These are phyloP conservation scores for Lytechinus variegatus DNA, from an alignment of 35 echinoderm and acorn worm species.

Conservation along the genomic window DNA sequence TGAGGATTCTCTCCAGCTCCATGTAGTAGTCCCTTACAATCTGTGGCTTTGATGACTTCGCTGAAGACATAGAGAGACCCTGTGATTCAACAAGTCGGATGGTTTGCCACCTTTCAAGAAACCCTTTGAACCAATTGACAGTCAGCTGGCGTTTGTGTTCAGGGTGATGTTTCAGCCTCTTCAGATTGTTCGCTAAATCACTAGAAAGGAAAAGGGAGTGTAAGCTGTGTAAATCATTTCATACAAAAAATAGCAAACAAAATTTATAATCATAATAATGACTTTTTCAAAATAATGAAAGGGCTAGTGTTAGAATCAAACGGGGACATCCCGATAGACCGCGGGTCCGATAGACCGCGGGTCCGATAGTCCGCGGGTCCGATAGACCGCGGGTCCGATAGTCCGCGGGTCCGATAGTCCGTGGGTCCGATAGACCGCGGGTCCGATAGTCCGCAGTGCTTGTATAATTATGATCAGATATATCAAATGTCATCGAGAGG, in stretches of 20 bases:
- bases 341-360: too few species aligned
- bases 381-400: too few species aligned
- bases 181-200: constrained; percentile 29
- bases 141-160: background rate
- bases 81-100: constrained; percentile 36
- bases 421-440: too few species aligned
- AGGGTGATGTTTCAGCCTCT: background rate
- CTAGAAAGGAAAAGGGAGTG: too few species aligned
- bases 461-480: too few species aligned
- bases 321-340: too few species aligned
- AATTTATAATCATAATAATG: background rate
- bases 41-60: constrained; percentile 22
- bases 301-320: background rate
- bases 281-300: background rate
- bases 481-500: too few species aligned
- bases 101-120: constrained; percentile 52
- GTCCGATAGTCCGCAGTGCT: too few species aligned
- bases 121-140: constrained; percentile 40
- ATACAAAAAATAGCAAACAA: background rate
- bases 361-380: too few species aligned
- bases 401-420: too few species aligned
- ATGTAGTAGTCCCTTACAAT: constrained; percentile 44
- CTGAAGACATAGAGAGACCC: constrained; percentile 11
- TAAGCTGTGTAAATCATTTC: background rate
- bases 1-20: constrained; percentile 35